Evolutionary conservation across 1,140 invertebrate genomes (phyloP).

Genomic region (Ectropis grisescens): DNA sequence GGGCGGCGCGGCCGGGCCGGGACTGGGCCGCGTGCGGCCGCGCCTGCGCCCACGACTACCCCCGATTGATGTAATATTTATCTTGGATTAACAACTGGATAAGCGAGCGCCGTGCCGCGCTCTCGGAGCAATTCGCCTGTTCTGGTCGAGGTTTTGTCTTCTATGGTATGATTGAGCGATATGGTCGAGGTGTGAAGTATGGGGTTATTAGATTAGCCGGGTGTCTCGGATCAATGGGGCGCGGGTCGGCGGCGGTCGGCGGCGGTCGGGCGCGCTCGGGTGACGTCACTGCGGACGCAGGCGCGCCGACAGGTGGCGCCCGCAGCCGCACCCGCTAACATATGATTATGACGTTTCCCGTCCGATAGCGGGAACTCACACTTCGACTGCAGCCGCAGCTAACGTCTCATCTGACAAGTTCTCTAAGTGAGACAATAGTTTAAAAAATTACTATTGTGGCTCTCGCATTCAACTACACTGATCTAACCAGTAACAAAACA

Average conservation of each 20-base stretch:
- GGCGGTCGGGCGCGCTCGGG: conserved; percentile 26
- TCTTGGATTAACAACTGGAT: conserved; percentile 66
- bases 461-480: too few relatives aligned
- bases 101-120: conserved; percentile 37
- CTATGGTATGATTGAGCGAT: conserved; percentile 1
- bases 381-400: conserved; percentile 32
- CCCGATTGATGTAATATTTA: conserved; percentile 67
- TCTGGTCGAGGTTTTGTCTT: not conserved
- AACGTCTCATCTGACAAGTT: too few relatives aligned
- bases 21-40: conserved; percentile 40
- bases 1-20: conserved; percentile 51
- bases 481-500: too few relatives aligned
- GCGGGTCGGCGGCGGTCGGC: conserved; percentile 21
- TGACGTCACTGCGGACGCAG: conserved; percentile 57
- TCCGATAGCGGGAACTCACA: conserved; percentile 30
- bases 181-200: conserved; percentile 1
- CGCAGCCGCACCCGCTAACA: conserved; percentile 62
- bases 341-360: conserved; percentile 65
- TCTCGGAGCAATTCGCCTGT: conserved; percentile 15
- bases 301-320: conserved; percentile 64
- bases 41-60: conserved; percentile 41
- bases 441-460: too few relatives aligned
- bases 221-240: conserved; percentile 37
- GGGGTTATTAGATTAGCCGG: conserved; percentile 29
- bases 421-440: too few relatives aligned